Percentiles rank a stretch among this genome's conserved stretches.
Conservation (phyloP, 2,888 invertebrate species). For the Thecophora atra region DNA sequence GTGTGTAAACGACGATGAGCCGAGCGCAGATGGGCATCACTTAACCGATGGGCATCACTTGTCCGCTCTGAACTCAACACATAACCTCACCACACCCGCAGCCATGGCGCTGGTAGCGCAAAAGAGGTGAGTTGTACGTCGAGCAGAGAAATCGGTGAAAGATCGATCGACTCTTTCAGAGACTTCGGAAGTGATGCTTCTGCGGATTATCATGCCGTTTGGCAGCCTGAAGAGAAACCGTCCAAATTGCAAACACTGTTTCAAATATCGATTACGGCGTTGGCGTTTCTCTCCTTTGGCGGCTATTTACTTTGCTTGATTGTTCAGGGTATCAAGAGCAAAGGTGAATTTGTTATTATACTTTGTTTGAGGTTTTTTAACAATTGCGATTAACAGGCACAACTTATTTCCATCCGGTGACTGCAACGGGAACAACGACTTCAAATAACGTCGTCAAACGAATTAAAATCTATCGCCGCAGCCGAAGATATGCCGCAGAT, state of each 20-base stretch:
- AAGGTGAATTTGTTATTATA: slow-evolving; percentile 62
- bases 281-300: slow-evolving; percentile 85
- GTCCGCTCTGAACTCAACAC: not conserved
- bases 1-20: not conserved
- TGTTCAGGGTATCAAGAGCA: slow-evolving; percentile 78
- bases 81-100: slow-evolving; percentile 40
- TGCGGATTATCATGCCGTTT: slow-evolving; percentile 48
- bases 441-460: slow-evolving; percentile 56
- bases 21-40: not conserved
- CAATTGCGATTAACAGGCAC: slow-evolving; percentile 51
- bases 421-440: slow-evolving; percentile 52
- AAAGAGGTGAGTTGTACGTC: slow-evolving; percentile 49
- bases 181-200: slow-evolving; percentile 28
- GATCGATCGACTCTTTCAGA: not conserved
- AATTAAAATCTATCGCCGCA: slow-evolving; percentile 62
- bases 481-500: slow-evolving; percentile 42
- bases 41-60: not conserved
- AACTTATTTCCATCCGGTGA: slow-evolving; percentile 63
- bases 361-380: slow-evolving; percentile 24
- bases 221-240: slow-evolving; percentile 67
- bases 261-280: slow-evolving; percentile 79
- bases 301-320: slow-evolving; percentile 83
- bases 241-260: slow-evolving; percentile 79
- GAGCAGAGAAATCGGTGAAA: slow-evolving; percentile 8
- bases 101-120: slow-evolving; percentile 57